These are phyloP conservation scores for Danaus plexippus DNA, from an alignment of 1,140 invertebrate genomes.

Conservation along the genomic window DNA sequence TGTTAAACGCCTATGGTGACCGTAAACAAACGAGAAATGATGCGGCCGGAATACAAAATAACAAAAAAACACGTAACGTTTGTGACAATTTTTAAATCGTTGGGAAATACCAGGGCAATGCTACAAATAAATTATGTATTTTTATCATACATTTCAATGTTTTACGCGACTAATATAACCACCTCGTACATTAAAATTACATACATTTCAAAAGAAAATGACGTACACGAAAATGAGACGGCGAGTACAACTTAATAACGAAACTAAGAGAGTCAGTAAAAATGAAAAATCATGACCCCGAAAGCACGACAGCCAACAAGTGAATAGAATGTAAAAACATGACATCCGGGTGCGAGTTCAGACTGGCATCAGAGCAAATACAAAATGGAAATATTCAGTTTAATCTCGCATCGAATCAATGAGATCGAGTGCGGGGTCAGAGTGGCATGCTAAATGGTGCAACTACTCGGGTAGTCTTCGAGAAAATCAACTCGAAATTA, in stretches of 20 bases:
- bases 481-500: slow-evolving; percentile 11
- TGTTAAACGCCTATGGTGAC: slow-evolving; percentile 14
- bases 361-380: slow-evolving; percentile 42
- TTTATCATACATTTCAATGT: slow-evolving; percentile 7
- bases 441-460: slow-evolving; percentile 46
- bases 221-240: not conserved
- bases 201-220: too few species aligned
- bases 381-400: slow-evolving; percentile 53
- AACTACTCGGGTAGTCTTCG: slow-evolving; percentile 28
- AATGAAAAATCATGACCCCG: slow-evolving; percentile 29
- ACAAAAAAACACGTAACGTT: slow-evolving; percentile 37
- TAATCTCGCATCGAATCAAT: slow-evolving; percentile 56
- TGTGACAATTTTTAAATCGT: slow-evolving; percentile 41
- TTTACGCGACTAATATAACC: not conserved
- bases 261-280: slow-evolving; percentile 15
- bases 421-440: slow-evolving; percentile 41
- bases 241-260: slow-evolving; percentile 6
- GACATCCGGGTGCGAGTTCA: slow-evolving; percentile 61
- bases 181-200: too few species aligned
- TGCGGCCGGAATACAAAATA: slow-evolving; percentile 36
- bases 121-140: slow-evolving; percentile 2
- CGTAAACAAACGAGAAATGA: slow-evolving; percentile 33
- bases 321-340: slow-evolving; percentile 49
- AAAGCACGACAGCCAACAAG: slow-evolving; percentile 35
- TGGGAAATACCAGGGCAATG: slow-evolving; percentile 20